A percentile compares a stretch with the other conserved stretches of the same genome.
phyloP scores from a whole-genome alignment of 1,140 invertebrate species.

The Trichonephila inaurata region DNA sequence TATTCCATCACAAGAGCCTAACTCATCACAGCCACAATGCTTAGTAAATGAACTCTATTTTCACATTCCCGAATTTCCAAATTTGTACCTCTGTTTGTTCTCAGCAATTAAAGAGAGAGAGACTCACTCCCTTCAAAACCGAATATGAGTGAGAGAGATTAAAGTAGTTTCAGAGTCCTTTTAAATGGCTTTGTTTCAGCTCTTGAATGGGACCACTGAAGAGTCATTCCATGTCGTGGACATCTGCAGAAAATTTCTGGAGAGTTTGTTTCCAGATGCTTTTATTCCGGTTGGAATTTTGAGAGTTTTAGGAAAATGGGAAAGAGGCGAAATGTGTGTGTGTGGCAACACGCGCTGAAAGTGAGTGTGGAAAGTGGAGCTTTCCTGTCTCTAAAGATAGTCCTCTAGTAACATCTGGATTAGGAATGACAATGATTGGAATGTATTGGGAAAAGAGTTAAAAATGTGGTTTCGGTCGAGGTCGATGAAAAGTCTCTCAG shows the following conservation, averaged over 20 bases:
- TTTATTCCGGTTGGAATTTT: neutral
- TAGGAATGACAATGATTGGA: neutral
- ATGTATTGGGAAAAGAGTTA: neutral
- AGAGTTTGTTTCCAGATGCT: neutral
- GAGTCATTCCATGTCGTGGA: neutral
- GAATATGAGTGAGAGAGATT: neutral
- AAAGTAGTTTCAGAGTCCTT: neutral
- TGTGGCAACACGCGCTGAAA: no score
- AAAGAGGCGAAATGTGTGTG: no score
- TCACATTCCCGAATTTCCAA: neutral
- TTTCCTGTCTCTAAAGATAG: neutral
- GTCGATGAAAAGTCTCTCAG: no score
- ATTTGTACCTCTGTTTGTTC: neutral
- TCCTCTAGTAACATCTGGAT: neutral
- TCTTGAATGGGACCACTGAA: neutral
- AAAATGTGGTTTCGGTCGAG: neutral
- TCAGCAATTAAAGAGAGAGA: neutral
- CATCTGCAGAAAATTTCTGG: slow-evolving; percentile 19
- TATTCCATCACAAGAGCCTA: no score
- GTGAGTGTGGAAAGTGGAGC: neutral
- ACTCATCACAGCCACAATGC: no score
- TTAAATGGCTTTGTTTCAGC: neutral
- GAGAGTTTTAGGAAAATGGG: neutral
- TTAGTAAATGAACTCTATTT: no score
- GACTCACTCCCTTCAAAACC: neutral